Base-by-base conservation (phyloP, 1,140 invertebrate genomes). In the Antheraea mylitta region DNA sequence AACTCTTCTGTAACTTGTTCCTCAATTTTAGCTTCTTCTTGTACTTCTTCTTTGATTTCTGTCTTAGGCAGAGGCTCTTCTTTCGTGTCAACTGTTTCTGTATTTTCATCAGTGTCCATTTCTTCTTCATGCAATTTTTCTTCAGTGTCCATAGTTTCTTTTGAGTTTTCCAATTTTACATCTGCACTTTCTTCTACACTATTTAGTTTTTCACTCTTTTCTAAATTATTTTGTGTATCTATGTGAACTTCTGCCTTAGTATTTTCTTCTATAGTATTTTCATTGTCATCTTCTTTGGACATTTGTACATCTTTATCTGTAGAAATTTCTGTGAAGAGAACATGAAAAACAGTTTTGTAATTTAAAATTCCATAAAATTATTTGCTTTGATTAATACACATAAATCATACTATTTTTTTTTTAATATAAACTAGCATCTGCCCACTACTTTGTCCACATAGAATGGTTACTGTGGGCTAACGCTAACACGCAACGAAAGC, bases 91-190 rank as follows among this genome's bases (percentile, higher is more conserved):
- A n/a, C 38, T 18, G 64, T 42, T 67, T 64, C 58, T 36, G 7
- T 38, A 38, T 64, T 42, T 18, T 70, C 37, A 36, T 53, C 64
- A 22, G 13, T 13, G 3, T 48, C 42, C 37, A 65, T 65, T 65
- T 53, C 38, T n/a, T 65, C 42, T 3, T 48, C 64, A 42, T 64
- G 37, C 3, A 42, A 30, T 42, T 37, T 18, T 58, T 13, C 5
- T 66, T 66, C 59, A 37, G 18, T 64, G 62, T 67, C 58, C 64
- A 74, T 69, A 78, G 71, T 69, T 75, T 78, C 59, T 18, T 64
- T 64, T 38, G 36, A 11, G 16, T 22, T 36, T 9, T 53, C 45
- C 16, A 53, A 53, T 53, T 53, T 16, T 53, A 16, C 45, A 53
- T 13, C 9, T 53, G 16, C 45, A 16, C 5, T 53, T 16, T 53